Evolutionary conservation across 2,888 invertebrate genomes (phyloP).

Genomic region (Agrotis exclamationis): DNA sequence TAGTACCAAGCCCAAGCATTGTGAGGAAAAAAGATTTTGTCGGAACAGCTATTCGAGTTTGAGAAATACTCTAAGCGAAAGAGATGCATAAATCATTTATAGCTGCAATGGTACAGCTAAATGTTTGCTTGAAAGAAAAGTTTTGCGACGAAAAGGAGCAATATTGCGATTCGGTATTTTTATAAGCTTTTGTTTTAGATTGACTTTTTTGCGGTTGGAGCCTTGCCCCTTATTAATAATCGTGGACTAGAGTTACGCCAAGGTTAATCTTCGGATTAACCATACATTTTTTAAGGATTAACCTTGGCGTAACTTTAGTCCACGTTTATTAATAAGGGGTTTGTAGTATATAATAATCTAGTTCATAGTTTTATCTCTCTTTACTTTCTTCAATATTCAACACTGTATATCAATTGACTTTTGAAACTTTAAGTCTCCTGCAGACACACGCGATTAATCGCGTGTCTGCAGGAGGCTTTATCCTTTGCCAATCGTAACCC

Average conservation of each 20-base stretch:
- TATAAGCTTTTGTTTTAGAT: slow-evolving; percentile 19
- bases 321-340: no score
- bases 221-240: no score
- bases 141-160: slow-evolving; percentile 16
- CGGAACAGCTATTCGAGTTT: slow-evolving; percentile 35
- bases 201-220: background rate
- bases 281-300: no score
- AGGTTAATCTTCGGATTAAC: no score
- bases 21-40: slow-evolving; percentile 53
- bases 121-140: slow-evolving; percentile 34
- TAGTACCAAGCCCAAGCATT: slow-evolving; percentile 41
- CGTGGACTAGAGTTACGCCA: no score
- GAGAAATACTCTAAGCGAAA: slow-evolving; percentile 33
- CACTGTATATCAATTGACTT: background rate
- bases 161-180: slow-evolving; percentile 29
- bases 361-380: background rate
- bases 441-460: no score
- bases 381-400: background rate
- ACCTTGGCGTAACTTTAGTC: no score
- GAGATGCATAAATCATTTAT: slow-evolving; percentile 44
- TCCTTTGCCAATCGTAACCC: background rate
- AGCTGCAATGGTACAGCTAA: slow-evolving; percentile 36
- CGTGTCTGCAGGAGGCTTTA: no score
- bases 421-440: no score
- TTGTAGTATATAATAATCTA: background rate